phyloP scores from a whole-genome alignment of 2,797 vertebrate species.

The Sitta carolinensis region DNA sequence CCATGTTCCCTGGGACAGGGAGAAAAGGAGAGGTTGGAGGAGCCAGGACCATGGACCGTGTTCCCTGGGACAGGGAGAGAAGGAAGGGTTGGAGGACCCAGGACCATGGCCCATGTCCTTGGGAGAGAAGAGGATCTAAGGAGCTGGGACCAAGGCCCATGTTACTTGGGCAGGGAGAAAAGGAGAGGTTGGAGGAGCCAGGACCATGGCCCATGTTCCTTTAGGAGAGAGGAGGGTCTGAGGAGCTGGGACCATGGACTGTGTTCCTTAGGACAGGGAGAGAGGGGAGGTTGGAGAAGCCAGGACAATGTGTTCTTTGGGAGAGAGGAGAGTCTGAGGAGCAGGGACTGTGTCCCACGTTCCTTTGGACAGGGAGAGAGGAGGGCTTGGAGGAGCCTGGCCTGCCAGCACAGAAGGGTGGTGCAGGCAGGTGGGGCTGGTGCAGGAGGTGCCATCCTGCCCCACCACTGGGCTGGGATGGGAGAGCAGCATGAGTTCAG shows the following conservation, averaged over 20 bases:
- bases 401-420: background rate
- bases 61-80: background rate
- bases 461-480: accelerated
- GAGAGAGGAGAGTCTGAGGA: background rate
- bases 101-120: too few species aligned
- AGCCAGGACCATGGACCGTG: background rate
- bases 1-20: background rate
- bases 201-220: accelerated
- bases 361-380: background rate
- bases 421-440: background rate
- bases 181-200: too few species aligned
- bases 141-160: background rate
- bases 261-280: background rate
- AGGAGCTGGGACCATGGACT: too few species aligned
- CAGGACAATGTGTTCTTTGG: accelerated
- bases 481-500: accelerated
- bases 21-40: background rate
- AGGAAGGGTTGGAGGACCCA: background rate
- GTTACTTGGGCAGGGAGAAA: accelerated
- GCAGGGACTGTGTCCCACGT: accelerated
- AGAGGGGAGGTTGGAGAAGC: background rate
- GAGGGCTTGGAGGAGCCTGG: accelerated
- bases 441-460: background rate
- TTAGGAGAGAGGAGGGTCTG: too few species aligned
- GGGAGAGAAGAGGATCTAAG: background rate